phyloP scores from a whole-genome alignment of 1,140 invertebrate species.

The Rhagoletis zephyria region DNA sequence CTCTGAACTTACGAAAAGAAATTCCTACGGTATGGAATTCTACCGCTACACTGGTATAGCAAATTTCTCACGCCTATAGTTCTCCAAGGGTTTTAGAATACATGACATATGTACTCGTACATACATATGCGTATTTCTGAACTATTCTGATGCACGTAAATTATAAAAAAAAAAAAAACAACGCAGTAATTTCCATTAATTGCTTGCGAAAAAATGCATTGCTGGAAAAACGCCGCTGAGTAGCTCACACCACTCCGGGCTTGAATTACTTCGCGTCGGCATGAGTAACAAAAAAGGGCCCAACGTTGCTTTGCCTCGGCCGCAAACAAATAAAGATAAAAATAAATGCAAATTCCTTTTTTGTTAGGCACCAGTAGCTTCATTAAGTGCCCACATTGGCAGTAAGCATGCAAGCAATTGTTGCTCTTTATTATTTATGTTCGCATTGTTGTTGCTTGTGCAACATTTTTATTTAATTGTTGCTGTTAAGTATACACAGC shows the following conservation, averaged over 20 bases:
- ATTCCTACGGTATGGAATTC: not conserved
- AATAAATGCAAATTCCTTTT: not conserved
- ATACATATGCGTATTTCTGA: not conserved
- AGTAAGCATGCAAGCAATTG: slow-evolving; percentile 1
- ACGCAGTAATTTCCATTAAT: slow-evolving; percentile 12
- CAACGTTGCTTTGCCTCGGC: not conserved
- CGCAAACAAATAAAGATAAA: not conserved
- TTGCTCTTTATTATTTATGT: slow-evolving; percentile 15
- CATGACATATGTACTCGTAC: no score
- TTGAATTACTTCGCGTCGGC: no score
- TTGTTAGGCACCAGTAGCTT: not conserved
- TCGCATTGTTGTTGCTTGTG: not conserved
- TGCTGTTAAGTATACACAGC: not conserved
- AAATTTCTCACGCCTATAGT: slow-evolving; percentile 11
- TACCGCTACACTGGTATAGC: not conserved
- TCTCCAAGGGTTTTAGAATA: not conserved
- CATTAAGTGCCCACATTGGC: not conserved
- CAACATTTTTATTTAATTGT: slow-evolving; percentile 25
- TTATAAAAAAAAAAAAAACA: not conserved
- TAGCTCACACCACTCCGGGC: not conserved
- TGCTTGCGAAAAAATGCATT: not conserved
- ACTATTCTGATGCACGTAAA: not conserved
- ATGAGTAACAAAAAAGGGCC: not conserved
- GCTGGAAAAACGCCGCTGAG: not conserved
- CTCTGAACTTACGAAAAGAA: not conserved